Conservation (phyloP, 2,113 vertebrate genomes). For the Paramormyrops kingsleyae region DNA sequence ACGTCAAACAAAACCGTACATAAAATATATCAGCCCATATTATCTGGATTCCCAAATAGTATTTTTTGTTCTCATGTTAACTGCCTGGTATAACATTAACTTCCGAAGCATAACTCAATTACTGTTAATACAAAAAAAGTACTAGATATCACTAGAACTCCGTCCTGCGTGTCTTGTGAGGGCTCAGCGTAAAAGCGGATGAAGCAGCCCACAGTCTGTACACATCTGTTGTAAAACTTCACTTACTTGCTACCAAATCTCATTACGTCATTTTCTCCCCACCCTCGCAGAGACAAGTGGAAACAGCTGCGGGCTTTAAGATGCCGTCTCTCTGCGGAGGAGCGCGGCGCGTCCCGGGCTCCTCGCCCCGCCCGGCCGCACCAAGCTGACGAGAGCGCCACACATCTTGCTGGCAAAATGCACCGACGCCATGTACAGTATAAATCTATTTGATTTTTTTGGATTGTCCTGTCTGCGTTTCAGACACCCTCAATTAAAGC, state of each 20-base stretch:
- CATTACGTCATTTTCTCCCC: slow-evolving; percentile 3
- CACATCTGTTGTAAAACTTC: slow-evolving; percentile 4
- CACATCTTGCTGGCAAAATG: background rate
- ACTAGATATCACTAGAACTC: background rate
- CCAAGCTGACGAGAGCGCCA: background rate
- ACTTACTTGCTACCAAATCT: background rate
- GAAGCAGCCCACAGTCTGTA: background rate
- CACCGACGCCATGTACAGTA: background rate
- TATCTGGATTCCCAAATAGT: background rate
- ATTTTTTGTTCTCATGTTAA: background rate
- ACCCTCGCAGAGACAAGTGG: background rate
- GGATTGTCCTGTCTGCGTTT: background rate
- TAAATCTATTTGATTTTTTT: background rate
- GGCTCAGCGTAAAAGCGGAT: background rate
- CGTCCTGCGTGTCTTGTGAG: background rate
- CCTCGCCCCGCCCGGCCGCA: background rate
- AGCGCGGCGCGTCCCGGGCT: background rate
- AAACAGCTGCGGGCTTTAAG: background rate
- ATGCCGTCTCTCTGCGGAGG: background rate
- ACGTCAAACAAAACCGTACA: background rate
- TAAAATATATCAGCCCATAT: background rate
- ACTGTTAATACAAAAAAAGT: background rate
- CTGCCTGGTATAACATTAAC: background rate
- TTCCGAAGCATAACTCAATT: background rate
- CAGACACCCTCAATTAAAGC: background rate